phyloP scores from a whole-genome alignment of 2,888 invertebrate genomes.

The Pasiphila rectangulata region DNA sequence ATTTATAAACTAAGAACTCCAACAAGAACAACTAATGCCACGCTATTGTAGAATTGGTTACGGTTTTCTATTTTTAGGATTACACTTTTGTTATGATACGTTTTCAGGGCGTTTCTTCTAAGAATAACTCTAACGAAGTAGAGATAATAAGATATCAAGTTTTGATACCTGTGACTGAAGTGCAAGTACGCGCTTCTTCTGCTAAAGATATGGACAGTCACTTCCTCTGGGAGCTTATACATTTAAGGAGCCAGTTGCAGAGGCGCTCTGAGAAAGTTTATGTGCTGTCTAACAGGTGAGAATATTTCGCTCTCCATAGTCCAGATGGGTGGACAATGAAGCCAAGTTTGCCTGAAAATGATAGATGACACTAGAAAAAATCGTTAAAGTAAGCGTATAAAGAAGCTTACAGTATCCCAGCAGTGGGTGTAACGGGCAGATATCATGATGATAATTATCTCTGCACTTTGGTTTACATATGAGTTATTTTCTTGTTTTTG shows the following conservation, averaged over 20 bases:
- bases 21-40: slow-evolving; percentile 4
- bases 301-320: too few relatives aligned
- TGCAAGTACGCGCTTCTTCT: slow-evolving; percentile 96
- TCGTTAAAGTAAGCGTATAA: too few relatives aligned
- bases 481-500: background rate
- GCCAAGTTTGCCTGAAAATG: background rate
- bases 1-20: too few relatives aligned
- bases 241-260: slow-evolving; percentile 95
- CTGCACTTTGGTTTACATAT: too few relatives aligned
- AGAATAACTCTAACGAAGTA: slow-evolving; percentile 92
- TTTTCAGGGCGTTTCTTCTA: slow-evolving; percentile 90
- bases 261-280: slow-evolving; percentile 97
- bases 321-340: too few relatives aligned
- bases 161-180: slow-evolving; percentile 97
- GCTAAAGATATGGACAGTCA: slow-evolving; percentile 97
- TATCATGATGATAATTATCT: too few relatives aligned
- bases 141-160: slow-evolving; percentile 98
- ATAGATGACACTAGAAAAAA: background rate
- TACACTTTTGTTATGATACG: background rate
- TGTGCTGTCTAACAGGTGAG: slow-evolving; percentile 95
- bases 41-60: background rate
- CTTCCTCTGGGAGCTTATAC: slow-evolving; percentile 98
- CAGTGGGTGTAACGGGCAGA: too few relatives aligned
- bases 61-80: background rate
- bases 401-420: too few relatives aligned